phyloP scores from a whole-genome alignment of 2,113 vertebrate genomes.

The Psettodes erumei region DNA sequence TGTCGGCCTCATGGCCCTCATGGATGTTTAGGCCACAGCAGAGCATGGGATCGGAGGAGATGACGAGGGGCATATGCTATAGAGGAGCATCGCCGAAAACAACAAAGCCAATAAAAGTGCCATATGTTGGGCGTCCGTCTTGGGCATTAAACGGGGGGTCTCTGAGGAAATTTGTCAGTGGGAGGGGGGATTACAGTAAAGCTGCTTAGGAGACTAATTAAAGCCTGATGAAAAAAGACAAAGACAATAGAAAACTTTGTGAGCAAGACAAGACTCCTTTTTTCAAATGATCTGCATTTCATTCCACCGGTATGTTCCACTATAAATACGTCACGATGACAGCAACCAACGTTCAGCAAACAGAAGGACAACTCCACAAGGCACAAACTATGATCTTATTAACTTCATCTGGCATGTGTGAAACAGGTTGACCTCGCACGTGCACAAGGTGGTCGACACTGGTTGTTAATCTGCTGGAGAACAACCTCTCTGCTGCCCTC shows the following conservation, averaged over 20 bases:
- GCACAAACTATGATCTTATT: slow-evolving; percentile 20
- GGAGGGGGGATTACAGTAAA: slow-evolving; percentile 68
- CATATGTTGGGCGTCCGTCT: slow-evolving; percentile 69
- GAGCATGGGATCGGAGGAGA: neutral
- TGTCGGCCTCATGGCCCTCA: neutral
- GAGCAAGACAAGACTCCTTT: slow-evolving; percentile 17
- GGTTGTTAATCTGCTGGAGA: neutral
- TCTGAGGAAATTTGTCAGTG: slow-evolving; percentile 59
- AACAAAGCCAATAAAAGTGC: slow-evolving; percentile 69
- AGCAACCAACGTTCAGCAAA: neutral
- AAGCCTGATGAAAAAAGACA: slow-evolving; percentile 48
- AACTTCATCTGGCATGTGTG: neutral
- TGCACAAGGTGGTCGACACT: neutral
- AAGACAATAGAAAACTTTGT: neutral
- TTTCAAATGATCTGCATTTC: neutral
- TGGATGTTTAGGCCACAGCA: neutral
- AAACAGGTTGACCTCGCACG: slow-evolving; percentile 12
- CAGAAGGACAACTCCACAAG: neutral
- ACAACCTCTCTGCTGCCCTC: neutral
- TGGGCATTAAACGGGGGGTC: slow-evolving; percentile 63
- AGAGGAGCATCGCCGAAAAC: slow-evolving; percentile 42
- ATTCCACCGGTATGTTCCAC: neutral
- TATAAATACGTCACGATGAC: neutral
- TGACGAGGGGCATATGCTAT: slow-evolving; percentile 52
- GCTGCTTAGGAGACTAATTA: slow-evolving; percentile 73